Evolutionary conservation across 2,797 vertebrate genomes (phyloP).

Genomic region (Podargus strigoides): DNA sequence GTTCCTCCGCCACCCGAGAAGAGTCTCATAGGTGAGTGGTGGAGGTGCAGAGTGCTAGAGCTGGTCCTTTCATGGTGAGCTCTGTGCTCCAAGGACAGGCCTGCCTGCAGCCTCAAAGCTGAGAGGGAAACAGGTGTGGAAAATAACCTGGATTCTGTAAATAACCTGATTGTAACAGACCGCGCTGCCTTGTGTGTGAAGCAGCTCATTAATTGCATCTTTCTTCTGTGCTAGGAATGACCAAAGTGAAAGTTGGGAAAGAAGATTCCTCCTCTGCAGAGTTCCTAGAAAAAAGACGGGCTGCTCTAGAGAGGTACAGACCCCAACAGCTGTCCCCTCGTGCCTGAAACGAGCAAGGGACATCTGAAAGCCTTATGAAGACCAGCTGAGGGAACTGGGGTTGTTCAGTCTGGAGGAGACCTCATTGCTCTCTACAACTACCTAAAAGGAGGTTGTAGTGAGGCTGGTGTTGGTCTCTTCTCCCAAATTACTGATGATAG

Average conservation of each 20-base stretch:
- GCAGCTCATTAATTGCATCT: not conserved
- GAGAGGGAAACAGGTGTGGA: not conserved
- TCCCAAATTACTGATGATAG: too few species aligned
- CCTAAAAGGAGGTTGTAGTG: too few species aligned
- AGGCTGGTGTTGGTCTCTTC: too few species aligned
- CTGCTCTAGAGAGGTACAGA: conserved; percentile 79
- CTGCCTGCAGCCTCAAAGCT: not conserved
- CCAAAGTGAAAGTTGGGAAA: conserved; percentile 98
- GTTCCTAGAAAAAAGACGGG: conserved; percentile 92
- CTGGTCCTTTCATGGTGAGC: not conserved
- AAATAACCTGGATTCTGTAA: not conserved
- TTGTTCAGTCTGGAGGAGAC: too few species aligned
- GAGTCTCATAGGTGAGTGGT: conserved; percentile 87
- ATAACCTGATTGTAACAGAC: too few species aligned
- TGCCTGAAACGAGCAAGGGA: not conserved
- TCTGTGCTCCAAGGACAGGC: not conserved
- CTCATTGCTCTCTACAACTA: too few species aligned
- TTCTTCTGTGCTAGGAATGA: conserved; percentile 85
- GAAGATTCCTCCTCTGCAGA: conserved; percentile 95
- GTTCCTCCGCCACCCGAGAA: conserved; percentile 97
- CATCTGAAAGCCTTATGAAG: too few species aligned
- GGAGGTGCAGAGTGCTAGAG: not conserved
- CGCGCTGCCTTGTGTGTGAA: not conserved
- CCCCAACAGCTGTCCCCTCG: not conserved
- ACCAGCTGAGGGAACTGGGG: too few species aligned